Evolutionary conservation across 2,113 vertebrate genomes (phyloP).

Genomic region (Peromyscus leucopus): DNA sequence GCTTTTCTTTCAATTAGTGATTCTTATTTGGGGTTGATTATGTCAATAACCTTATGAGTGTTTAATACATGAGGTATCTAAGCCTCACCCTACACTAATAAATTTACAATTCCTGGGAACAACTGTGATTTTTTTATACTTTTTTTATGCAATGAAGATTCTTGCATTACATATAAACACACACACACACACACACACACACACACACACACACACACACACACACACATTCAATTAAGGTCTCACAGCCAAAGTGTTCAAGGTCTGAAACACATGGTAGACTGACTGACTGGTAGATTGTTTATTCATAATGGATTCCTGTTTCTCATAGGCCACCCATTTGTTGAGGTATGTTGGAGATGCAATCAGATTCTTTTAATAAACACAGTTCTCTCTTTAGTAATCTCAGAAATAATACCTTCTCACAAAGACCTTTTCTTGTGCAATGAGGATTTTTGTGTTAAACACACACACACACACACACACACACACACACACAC

Average conservation of each 20-base stretch:
- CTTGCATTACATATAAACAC: background rate
- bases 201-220: background rate
- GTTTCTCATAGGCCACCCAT: background rate
- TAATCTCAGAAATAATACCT: background rate
- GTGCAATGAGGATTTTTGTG: no score
- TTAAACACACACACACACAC: no score
- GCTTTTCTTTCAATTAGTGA: background rate
- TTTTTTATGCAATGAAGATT: background rate
- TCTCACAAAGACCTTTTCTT: background rate
- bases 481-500: no score
- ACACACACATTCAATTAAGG: background rate
- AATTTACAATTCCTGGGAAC: background rate
- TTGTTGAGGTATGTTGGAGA: background rate
- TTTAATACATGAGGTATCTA: background rate
- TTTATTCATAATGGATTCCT: slow-evolving; percentile 8
- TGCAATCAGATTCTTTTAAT: background rate
- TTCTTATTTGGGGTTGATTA: background rate
- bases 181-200: background rate
- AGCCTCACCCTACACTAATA: background rate
- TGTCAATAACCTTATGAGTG: background rate
- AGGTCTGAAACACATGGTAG: background rate
- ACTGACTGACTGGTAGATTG: background rate
- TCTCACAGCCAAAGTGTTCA: background rate
- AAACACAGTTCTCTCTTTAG: background rate
- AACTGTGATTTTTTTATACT: background rate